Evolutionary conservation across 1,140 invertebrate genomes (phyloP), one percentile per base, ranked within the genome.

Genomic region (Steinernema khuongi): DNA sequence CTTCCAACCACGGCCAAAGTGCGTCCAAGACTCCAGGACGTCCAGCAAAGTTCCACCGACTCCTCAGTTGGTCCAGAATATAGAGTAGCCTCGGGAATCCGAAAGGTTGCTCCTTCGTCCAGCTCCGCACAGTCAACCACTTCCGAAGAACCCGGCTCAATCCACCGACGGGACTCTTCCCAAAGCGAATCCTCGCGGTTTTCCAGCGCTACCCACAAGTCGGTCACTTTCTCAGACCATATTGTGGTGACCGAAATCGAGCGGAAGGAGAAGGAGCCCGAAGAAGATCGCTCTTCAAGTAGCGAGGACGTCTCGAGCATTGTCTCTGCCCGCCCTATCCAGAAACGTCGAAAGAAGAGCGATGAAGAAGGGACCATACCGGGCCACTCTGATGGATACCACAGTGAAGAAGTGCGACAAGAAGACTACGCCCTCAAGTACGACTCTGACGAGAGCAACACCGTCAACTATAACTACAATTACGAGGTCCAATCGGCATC

Each of bases 211-310:
- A 68, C 73, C 14, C 74, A 72, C 70, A 79, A 79, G 43, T 71
- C 68, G 11, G 77, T 79, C 17, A 79, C 74, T 31, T 79, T 79
- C 70, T 73, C 67, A n/a, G 77, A 79, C 32, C 17, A 77, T 33
- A 71, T 79, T 36, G 50, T 71, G 68, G 74, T 74, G 33, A 73
- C 76, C 31, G 77, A 79, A 43, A 79, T 79, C 36, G 77, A 76
- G 67, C 30, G 77, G 31, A 70, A 70, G 19, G 68, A 68, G 32
- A 36, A 60, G 32, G 44, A 50, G 31, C 70, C 41, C 32, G 75
- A 77, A 22, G 75, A 77, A 22, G 75, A 77, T 33, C 68, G 31
- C 60, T 68, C 72, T 18, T 33, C 74, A 18, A 77, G 73, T 68
- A 77, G 75, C 50, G 75, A 77, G 41, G 69, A 77, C 30, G 75